A percentile compares a stretch with the other conserved stretches of the same genome.
Conservation (phyloP, 2,113 vertebrate species). For the Gymnobelideus leadbeateri region DNA sequence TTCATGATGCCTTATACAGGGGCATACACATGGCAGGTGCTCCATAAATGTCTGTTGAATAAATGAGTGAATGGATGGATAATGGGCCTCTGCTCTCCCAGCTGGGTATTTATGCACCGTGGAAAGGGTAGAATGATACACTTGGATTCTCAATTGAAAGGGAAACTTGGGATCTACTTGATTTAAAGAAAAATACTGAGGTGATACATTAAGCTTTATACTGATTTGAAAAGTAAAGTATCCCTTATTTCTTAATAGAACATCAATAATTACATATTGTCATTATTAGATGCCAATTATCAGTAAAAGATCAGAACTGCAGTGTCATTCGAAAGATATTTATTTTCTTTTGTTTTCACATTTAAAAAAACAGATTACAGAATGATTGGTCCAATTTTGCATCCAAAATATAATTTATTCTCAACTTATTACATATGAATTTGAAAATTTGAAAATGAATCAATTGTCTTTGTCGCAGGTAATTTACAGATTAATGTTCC, state of each 20-base stretch:
- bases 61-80: not conserved
- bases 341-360: conserved; percentile 55
- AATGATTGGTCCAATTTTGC: conserved; percentile 61
- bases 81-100: not conserved
- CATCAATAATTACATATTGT: conserved; percentile 41
- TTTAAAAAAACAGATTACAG: conserved; percentile 57
- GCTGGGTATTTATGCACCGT: not conserved
- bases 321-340: conserved; percentile 45
- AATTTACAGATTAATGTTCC: conserved; percentile 71
- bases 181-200: conserved; percentile 36
- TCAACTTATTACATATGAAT: conserved; percentile 60
- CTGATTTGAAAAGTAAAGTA: conserved; percentile 44
- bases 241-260: conserved; percentile 43
- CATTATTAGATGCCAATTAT: conserved; percentile 20
- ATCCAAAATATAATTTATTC: conserved; percentile 58
- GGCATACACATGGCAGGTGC: not conserved
- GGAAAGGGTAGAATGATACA: not conserved
- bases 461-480: conserved; percentile 65
- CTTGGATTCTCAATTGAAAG: not conserved
- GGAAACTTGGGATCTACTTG: conserved; percentile 23
- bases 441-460: conserved; percentile 65
- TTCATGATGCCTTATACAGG: not conserved
- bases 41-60: not conserved
- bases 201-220: conserved; percentile 49
- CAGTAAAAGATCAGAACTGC: conserved; percentile 42